Evolutionary conservation across 2,888 invertebrate genomes (phyloP).

Genomic region (Brachyptera putata): DNA sequence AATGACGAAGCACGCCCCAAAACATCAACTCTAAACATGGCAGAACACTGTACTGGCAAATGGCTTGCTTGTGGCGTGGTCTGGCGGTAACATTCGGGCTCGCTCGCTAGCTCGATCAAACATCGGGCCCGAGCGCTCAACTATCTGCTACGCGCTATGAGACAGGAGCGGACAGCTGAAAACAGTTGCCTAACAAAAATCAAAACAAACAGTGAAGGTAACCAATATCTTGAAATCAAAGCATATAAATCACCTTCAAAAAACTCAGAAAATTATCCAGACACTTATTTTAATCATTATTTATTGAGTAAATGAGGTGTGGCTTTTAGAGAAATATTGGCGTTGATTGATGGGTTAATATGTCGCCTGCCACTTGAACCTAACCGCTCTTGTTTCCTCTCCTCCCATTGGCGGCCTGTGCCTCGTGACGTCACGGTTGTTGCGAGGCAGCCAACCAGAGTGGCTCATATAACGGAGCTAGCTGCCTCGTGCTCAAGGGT

Average conservation of each 20-base stretch:
- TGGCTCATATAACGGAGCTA: conserved; percentile 30
- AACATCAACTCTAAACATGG: conserved; percentile 34
- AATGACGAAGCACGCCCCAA: conserved; percentile 34
- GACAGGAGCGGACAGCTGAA: background rate
- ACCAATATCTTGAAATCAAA: too few species aligned
- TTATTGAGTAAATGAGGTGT: conserved; percentile 34
- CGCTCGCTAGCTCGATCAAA: background rate
- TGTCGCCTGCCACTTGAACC: conserved; percentile 1
- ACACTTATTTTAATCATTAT: too few species aligned
- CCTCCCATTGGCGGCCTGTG: conserved; percentile 36
- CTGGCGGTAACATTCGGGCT: background rate
- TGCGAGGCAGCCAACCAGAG: conserved; percentile 35
- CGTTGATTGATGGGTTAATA: conserved; percentile 34
- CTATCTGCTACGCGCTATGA: too few species aligned
- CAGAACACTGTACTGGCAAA: conserved; percentile 32
- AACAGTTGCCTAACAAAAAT: background rate
- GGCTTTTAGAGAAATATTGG: conserved; percentile 35
- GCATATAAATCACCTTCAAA: too few species aligned
- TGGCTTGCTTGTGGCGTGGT: conserved; percentile 32
- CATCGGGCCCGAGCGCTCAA: background rate
- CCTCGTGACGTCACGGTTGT: conserved; percentile 36
- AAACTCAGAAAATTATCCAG: too few species aligned
- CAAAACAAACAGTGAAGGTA: background rate
- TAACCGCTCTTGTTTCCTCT: conserved; percentile 27
- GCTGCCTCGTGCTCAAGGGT: conserved; percentile 25